Conservation (phyloP, 2,888 invertebrate species). For the Amphimallon solstitiale region DNA sequence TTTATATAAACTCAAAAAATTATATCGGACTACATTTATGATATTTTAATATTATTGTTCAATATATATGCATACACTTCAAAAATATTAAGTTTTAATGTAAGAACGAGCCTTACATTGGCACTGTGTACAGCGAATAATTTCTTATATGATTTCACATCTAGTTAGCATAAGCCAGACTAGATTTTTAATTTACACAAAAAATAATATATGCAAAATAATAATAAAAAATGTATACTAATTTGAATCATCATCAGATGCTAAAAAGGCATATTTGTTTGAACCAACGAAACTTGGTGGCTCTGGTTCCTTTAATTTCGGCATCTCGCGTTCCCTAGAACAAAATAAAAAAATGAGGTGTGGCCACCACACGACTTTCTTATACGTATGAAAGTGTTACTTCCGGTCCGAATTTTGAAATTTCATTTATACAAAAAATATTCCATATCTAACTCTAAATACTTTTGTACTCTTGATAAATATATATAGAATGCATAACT, state of each 20-base stretch:
- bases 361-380: too few species aligned
- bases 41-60: slow-evolving; percentile 34
- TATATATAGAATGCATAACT: too few species aligned
- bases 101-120: slow-evolving; percentile 49
- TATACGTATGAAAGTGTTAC: too few species aligned
- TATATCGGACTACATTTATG: slow-evolving; percentile 32
- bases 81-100: slow-evolving; percentile 44
- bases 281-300: slow-evolving; percentile 81
- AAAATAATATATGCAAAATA: slow-evolving; percentile 41
- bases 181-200: slow-evolving; percentile 43
- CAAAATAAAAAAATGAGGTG: slow-evolving; percentile 39
- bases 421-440: too few species aligned
- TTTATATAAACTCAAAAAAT: slow-evolving; percentile 30
- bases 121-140: slow-evolving; percentile 50
- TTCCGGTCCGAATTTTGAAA: too few species aligned
- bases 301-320: slow-evolving; percentile 78
- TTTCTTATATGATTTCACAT: slow-evolving; percentile 39
- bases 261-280: slow-evolving; percentile 80
- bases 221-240: slow-evolving; percentile 40
- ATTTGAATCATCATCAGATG: slow-evolving; percentile 64
- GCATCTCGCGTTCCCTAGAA: slow-evolving; percentile 67
- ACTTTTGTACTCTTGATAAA: too few species aligned
- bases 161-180: slow-evolving; percentile 44
- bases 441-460: too few species aligned
- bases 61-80: slow-evolving; percentile 36